Base-by-base conservation (phyloP, 2,113 vertebrate genomes). In the Hassar affinis region DNA sequence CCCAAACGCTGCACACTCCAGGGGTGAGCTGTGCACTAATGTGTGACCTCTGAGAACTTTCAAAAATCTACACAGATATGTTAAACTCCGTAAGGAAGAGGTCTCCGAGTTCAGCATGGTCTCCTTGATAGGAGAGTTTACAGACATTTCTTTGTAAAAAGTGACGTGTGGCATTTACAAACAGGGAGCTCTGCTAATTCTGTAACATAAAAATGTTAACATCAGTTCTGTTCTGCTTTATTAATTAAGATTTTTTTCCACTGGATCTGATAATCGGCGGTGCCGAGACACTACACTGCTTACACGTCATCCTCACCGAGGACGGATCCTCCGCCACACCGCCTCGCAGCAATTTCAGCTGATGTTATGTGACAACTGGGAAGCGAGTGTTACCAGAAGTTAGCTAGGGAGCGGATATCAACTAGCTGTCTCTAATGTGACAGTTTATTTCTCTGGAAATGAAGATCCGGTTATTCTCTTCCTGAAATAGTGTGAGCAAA, bases 11-110 rank as follows among this genome's bases (percentile, higher is more conserved):
- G 18, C 33, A 4, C 0, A 30, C 64, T 17, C 30, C 7, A 1
- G 20, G 64, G 64, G 5, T 42, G 27, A 51, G 72, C 68, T 85
- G 52, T 79, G 57, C 82, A 72, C 71, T 83, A 81, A 76, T 38
- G 57, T 81, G 77, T 69, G 47, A 88, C 87, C 84, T 72, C 76
- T 62, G 69, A 72, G 85, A 84, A 81, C 85, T 85, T 87, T 85
- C 35, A 22, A 88, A 88, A 88, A 90, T 61, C 72, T 71, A 76
- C 84, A 79, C 75, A 80, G 68, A 12, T 81, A 84, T 79, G 81
- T 64, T 78, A 27, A 87, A 85, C 78, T 61, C 81, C 82, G 64
- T 68, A 75, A 80, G 80, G 18, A 71, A 78, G 56, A 2, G 51
- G 30, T 76, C 30, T 42, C 42, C 0, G 54, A 20, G 9, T 11